Percentiles rank a stretch among this genome's conserved stretches.
Conservation (phyloP, 1,140 invertebrate species). For the Macrosteles quadrilineatus region DNA sequence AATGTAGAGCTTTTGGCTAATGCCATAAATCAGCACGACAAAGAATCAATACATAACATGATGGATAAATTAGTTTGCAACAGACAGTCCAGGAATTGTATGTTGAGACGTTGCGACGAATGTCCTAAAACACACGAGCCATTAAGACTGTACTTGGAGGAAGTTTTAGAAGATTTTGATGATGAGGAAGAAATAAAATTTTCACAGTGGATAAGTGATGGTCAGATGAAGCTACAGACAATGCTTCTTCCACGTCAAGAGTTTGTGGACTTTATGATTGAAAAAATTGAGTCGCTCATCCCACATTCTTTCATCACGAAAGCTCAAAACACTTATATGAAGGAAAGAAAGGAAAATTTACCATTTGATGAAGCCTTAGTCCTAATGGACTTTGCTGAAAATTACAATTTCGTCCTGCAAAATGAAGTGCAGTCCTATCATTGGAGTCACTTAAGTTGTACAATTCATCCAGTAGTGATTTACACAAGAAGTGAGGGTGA, state of each 20-base stretch:
- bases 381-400: neutral
- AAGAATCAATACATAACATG: neutral
- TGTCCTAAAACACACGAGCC: conserved; percentile 1
- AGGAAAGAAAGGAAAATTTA: too few species aligned
- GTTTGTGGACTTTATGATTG: neutral
- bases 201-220: conserved; percentile 5
- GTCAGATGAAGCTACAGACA: neutral
- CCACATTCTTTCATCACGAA: neutral
- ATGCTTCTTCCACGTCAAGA: neutral
- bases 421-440: neutral
- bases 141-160: neutral
- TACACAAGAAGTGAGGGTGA: neutral
- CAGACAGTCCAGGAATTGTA: conserved; percentile 14
- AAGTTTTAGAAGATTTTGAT: too few species aligned
- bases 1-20: neutral
- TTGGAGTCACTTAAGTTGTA: neutral
- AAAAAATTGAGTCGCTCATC: neutral
- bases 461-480: neutral
- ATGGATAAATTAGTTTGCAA: conserved; percentile 11
- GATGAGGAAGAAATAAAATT: neutral
- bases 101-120: neutral
- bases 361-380: too few species aligned
- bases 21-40: neutral
- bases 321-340: too few species aligned
- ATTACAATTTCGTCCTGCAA: too few species aligned